Percentiles rank a stretch among this genome's conserved stretches.
phyloP scores from a whole-genome alignment of 37 sponge, comb jelly and placozoan species.

The Theonella swinhoei region DNA sequence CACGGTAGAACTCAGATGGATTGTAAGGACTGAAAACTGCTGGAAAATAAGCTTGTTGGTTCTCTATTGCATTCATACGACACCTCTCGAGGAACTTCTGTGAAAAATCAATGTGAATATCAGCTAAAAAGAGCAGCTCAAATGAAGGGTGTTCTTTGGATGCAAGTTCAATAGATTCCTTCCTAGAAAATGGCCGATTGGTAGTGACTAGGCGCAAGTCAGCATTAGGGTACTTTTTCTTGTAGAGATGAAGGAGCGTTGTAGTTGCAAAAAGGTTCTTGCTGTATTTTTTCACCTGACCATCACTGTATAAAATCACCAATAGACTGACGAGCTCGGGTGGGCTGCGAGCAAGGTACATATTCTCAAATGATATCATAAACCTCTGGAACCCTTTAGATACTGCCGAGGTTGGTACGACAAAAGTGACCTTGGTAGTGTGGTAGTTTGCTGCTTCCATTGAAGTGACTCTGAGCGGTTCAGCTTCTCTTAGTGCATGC shows the following conservation, averaged over 20 bases:
- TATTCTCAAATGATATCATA: slow-evolving; percentile 70
- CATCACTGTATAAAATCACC: slow-evolving; percentile 41
- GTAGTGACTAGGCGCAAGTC: slow-evolving; percentile 35
- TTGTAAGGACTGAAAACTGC: slow-evolving; percentile 52
- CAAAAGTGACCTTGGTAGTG: slow-evolving; percentile 51
- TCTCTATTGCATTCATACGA: slow-evolving; percentile 38
- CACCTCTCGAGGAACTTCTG: slow-evolving; percentile 43
- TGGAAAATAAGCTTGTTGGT: slow-evolving; percentile 49
- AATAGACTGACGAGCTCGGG: slow-evolving; percentile 43
- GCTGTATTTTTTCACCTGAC: slow-evolving; percentile 1
- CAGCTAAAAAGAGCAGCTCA: slow-evolving; percentile 56
- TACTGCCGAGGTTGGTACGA: slow-evolving; percentile 39
- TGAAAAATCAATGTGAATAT: slow-evolving; percentile 67
- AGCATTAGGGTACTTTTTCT: slow-evolving; percentile 58
- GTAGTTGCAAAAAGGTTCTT: slow-evolving; percentile 30
- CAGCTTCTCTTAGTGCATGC: slow-evolving; percentile 26
- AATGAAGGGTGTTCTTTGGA: slow-evolving; percentile 31
- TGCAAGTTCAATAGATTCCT: slow-evolving; percentile 32
- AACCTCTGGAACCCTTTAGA: slow-evolving; percentile 57
- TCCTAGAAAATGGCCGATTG: slow-evolving; percentile 1
- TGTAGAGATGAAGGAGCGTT: slow-evolving; percentile 50
- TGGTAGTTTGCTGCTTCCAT: slow-evolving; percentile 8
- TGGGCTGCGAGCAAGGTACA: slow-evolving; percentile 34
- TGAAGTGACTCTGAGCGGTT: slow-evolving; percentile 28
- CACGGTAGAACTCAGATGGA: slow-evolving; percentile 41